Base-by-base conservation (phyloP, 2,113 vertebrate genomes). In the Neolamprologus brichardi region DNA sequence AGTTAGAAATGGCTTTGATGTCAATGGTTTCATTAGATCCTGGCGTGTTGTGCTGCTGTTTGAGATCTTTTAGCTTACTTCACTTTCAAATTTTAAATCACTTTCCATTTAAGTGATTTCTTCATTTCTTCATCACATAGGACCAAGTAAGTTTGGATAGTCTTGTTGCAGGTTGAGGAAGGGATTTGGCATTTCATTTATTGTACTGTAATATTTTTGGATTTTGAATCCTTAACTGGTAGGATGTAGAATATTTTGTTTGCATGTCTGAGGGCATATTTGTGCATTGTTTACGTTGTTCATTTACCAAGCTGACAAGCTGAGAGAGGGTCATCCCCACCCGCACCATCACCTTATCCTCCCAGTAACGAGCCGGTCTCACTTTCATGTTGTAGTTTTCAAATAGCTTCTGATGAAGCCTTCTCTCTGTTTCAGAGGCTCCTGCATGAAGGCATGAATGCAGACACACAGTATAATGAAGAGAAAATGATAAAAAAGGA, bases 321-420 rank as follows among this genome's bases (percentile, higher is more conserved):
- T 98, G 97, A 1, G 97, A 97, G 41, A 98, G 95, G 7, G 95
- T 97, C 96, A 98, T 97, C 39, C 97, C 98, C 23, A 98, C 92
- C 80, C 97, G 91, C 52, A 98, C 97, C 81, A 89, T 95, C 30
- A 98, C 97, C 60, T 89, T 96, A 72, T 97, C 97, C 44, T 96
- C 93, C 95, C 96, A 95, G 83, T 89, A 83, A 25, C 46, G 92
- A 15, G 96, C 96, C 0, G 98, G 98, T 4, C 97, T 91, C 60
- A 98, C 97, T 3, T 97, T 96, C 84, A 95, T 89, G 77, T 97
- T 97, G 89, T 98, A 98, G 84, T 95, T 91, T 3, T 95, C 28
- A 77, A 97, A 97, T 18, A 98, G 93, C 78, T 96, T 95, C 82
- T 95, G n/a, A 37, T 96, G 94, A 51, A 98, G 96, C 28, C 37